Base-by-base conservation (phyloP, 2,888 invertebrate genomes). In the Ichneumon xanthorius region DNA sequence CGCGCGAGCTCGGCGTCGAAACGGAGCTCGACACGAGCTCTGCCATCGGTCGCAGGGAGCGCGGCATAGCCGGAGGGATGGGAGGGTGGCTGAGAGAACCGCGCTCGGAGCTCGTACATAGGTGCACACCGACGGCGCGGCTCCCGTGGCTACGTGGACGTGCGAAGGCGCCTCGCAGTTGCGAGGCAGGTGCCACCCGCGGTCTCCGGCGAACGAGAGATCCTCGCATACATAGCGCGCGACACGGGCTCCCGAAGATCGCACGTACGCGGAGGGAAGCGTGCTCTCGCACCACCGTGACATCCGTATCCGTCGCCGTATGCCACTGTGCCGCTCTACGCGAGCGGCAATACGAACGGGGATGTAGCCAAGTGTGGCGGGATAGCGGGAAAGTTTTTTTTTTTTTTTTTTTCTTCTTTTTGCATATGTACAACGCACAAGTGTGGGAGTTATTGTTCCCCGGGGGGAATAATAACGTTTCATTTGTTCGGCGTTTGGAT, bases 81-180 rank as follows among this genome's bases (percentile, higher is more conserved):
- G 73, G 84, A 84, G 84, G 80, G 77, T 81, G 80, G 84, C 76
- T 77, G 84, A 78, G 84, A 81, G 84, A 81, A 84, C 80, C 61
- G 72, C 65, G 67, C 63, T 63, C 9, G 30, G 16, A 33, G 58
- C 33, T 48, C 11, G 30, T 61, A 61, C 6, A n/a, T 33, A 26
- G 7, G 26, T 26, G 26, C 72, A 79, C 61, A 80, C 71, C 80
- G 16, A 84, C 80, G 71, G 48, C n/a, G 9, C 40, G 22, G 16
- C 30, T 19, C 72, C 19, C 11, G 22, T 4, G 58, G 33, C 71
- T 72, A 58, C 72, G 67, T 72, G 45, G 30, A 53, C 72, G 53
- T 77, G 72, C 67, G 26, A 55, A 55, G 48, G 61, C 71, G 6
- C n/a, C 67, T n/a, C 73, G 76, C 80, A 73, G 61, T 70, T 73